A percentile compares a stretch with the other conserved stretches of the same genome.
These are phyloP conservation scores for Strongylocentrotus purpuratus DNA, from an alignment of 35 echinoderm and acorn worm species.

Conservation along the genomic window DNA sequence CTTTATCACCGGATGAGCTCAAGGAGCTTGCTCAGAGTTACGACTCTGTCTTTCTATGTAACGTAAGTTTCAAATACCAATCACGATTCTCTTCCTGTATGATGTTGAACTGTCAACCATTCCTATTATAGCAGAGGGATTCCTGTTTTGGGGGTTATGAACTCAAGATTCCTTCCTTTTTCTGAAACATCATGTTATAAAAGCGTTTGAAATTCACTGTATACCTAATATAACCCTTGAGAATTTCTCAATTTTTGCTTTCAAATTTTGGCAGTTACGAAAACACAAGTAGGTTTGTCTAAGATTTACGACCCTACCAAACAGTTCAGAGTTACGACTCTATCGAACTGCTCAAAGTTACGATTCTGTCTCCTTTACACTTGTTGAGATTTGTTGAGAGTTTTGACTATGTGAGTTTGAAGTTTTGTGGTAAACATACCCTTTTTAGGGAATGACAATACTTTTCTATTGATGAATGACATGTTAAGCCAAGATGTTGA, in stretches of 20 bases:
- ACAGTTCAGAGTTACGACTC: no score
- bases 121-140: neutral
- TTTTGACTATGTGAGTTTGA: no score
- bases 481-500: no score
- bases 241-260: neutral
- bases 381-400: no score
- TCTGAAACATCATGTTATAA: neutral
- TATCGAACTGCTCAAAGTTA: no score
- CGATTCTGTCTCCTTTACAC: no score
- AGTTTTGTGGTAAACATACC: no score
- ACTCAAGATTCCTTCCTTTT: neutral
- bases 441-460: no score
- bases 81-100: neutral
- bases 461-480: no score
- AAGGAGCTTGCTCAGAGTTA: slow-evolving; percentile 34
- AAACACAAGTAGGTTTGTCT: no score
- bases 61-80: neutral
- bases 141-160: neutral
- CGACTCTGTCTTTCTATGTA: slow-evolving; percentile 19
- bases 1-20: slow-evolving; percentile 15
- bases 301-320: no score
- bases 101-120: neutral
- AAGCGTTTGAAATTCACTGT: neutral
- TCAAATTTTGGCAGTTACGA: no score
- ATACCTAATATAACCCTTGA: neutral